Evolutionary conservation across 2,113 vertebrate genomes (phyloP), one percentile per base, ranked within the genome.

Genomic region (Perca schrenkii): DNA sequence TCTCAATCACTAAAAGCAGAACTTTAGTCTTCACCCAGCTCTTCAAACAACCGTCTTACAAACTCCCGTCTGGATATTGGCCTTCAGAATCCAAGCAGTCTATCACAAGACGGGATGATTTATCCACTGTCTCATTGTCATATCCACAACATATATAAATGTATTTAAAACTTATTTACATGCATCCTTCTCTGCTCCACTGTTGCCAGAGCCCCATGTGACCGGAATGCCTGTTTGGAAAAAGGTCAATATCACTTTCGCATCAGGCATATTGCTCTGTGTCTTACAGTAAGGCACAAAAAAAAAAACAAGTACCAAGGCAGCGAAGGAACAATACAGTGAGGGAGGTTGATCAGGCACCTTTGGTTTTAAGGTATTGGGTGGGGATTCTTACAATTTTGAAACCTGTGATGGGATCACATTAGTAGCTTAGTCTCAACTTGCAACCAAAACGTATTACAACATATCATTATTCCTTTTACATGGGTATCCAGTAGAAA

Each of bases 141-240:
- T 93, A 85, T 91, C 93, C 85, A 95, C 74, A 86, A 88, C 86
- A 85, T 90, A 91, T 93, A 89, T 92, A 92, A 87, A 91, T 79
- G 84, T 92, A 86, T 92, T 85, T 89, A 82, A 88, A 90, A 82
- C 36, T 0, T 96, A 96, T 95, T 93, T 96, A 96, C 95, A 96
- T 70, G 69, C 61, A 92, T 89, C 85, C 91, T 90, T 94, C 90
- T 91, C 86, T 91, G 91, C 89, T 83, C 91, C 86, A 86, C 76
- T 83, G 57, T 88, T 80, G 69, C 71, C 85, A 90, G 74, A 87
- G 86, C 79, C 85, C 63, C 58, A 79, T 80, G 74, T 84, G 83
- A 82, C 82, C 87, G 93, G 89, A 93, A 92, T 92, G 85, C 88
- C 93, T 88, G 77, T 87, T 91, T 77, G 70, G 63, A 73, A 84